Conservation (phyloP, 2,888 invertebrate species). For the Trichogramma evanescens region DNA sequence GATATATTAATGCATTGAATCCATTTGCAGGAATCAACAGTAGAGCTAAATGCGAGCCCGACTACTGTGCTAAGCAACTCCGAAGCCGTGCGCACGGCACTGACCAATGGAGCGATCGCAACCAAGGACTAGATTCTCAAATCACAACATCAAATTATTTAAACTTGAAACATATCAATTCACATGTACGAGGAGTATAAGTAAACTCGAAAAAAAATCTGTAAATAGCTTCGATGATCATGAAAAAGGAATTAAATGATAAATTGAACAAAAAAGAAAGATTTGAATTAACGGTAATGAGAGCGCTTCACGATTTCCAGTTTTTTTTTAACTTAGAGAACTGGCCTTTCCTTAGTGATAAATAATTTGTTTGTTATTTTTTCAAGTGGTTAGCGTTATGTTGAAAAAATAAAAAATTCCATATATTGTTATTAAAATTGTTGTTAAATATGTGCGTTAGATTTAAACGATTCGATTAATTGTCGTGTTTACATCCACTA, state of each 20-base stretch:
- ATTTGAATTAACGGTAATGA: background rate
- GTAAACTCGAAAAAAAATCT: slow-evolving; percentile 8
- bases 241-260: background rate
- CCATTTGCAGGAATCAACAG: slow-evolving; percentile 34
- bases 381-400: slow-evolving; percentile 22
- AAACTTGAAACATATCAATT: slow-evolving; percentile 38
- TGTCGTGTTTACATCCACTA: too few species aligned
- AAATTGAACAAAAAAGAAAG: background rate
- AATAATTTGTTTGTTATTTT: too few species aligned
- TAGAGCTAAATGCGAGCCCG: slow-evolving; percentile 20
- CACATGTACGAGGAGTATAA: slow-evolving; percentile 9
- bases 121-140: slow-evolving; percentile 38
- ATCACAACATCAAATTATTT: too few species aligned
- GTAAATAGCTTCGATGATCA: slow-evolving; percentile 11
- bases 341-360: too few species aligned
- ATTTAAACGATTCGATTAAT: too few species aligned
- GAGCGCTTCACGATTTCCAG: background rate
- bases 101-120: slow-evolving; percentile 42
- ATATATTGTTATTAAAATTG: background rate
- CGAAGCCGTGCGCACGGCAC: slow-evolving; percentile 32
- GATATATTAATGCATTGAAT: background rate
- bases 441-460: too few species aligned
- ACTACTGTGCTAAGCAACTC: slow-evolving; percentile 34
- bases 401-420: slow-evolving; percentile 12
- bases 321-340: too few species aligned